Evolutionary conservation across 2,888 invertebrate species (phyloP).

Genomic region (Acrobasis consociella): DNA sequence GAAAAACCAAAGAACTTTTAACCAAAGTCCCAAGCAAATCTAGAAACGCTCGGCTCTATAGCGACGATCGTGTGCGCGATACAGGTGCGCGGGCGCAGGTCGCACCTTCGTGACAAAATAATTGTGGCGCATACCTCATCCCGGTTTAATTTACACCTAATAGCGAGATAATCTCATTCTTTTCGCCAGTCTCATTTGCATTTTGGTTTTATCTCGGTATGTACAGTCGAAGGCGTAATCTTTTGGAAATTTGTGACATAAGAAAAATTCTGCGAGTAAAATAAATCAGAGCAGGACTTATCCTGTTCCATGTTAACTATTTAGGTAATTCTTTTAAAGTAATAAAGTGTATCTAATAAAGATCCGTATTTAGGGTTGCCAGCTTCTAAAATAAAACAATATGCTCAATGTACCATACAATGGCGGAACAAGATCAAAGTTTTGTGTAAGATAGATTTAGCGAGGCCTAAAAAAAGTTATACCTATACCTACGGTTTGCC

Average conservation of each 20-base stretch:
- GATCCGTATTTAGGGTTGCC: no score
- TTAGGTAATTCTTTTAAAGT: no score
- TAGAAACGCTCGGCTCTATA: constrained; percentile 14
- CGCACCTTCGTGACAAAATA: constrained; percentile 77
- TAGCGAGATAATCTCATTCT: constrained; percentile 77
- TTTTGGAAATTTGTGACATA: constrained; percentile 21
- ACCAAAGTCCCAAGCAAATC: constrained; percentile 2
- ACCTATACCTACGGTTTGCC: no score
- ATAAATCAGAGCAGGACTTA: no score
- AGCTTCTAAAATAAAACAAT: no score
- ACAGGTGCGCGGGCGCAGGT: constrained; percentile 45
- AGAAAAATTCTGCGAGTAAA: no score
- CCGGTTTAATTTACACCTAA: constrained; percentile 79
- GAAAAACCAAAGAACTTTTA: not conserved
- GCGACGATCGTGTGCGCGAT: constrained; percentile 34
- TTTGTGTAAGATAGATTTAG: no score
- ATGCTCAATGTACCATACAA: no score
- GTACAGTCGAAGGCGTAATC: constrained; percentile 31
- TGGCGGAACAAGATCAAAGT: no score
- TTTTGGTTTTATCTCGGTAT: constrained; percentile 63
- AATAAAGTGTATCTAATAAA: no score
- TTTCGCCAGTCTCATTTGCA: constrained; percentile 79
- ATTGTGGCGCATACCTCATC: constrained; percentile 77
- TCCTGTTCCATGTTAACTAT: no score
- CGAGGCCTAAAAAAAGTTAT: no score